Conservation (phyloP, 2,797 vertebrate species). For the Myotis findleyi region DNA sequence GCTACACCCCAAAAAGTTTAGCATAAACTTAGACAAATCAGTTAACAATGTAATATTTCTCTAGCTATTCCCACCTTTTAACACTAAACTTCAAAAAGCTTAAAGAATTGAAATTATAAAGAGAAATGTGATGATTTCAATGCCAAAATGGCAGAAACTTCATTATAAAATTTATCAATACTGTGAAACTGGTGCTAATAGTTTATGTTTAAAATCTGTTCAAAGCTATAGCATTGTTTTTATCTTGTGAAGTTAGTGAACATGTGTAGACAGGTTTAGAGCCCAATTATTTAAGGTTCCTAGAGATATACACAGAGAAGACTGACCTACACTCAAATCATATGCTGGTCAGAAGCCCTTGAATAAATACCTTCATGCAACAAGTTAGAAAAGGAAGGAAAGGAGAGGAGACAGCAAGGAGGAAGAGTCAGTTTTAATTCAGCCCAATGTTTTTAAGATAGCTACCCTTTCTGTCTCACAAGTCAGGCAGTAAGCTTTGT, state of each 20-base stretch:
- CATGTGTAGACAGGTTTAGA: slow-evolving; percentile 72
- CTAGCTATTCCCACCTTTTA: not conserved
- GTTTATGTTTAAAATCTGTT: slow-evolving; percentile 31
- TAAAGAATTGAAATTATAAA: slow-evolving; percentile 10
- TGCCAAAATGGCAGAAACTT: slow-evolving; percentile 5
- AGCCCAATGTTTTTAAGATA: not conserved
- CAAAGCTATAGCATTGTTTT: slow-evolving; percentile 37
- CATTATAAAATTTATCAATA: slow-evolving; percentile 6
- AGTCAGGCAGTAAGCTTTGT: not conserved
- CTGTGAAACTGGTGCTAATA: not conserved
- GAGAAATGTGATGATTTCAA: slow-evolving; percentile 33
- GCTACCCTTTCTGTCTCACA: not conserved
- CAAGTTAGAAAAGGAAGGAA: slow-evolving; percentile 53
- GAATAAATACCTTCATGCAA: slow-evolving; percentile 72
- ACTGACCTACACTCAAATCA: slow-evolving; percentile 47
- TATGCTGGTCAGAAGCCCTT: slow-evolving; percentile 55
- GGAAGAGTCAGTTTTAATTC: not conserved
- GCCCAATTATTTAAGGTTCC: slow-evolving; percentile 71
- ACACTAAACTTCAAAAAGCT: slow-evolving; percentile 36
- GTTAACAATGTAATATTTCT: slow-evolving; percentile 51
- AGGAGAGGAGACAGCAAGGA: not conserved
- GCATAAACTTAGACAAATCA: slow-evolving; percentile 53
- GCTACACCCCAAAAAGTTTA: slow-evolving; percentile 43
- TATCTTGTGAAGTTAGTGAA: slow-evolving; percentile 58
- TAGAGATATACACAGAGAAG: slow-evolving; percentile 54